phyloP scores from a whole-genome alignment of 2,888 invertebrate species.

The Thecophora atra region DNA sequence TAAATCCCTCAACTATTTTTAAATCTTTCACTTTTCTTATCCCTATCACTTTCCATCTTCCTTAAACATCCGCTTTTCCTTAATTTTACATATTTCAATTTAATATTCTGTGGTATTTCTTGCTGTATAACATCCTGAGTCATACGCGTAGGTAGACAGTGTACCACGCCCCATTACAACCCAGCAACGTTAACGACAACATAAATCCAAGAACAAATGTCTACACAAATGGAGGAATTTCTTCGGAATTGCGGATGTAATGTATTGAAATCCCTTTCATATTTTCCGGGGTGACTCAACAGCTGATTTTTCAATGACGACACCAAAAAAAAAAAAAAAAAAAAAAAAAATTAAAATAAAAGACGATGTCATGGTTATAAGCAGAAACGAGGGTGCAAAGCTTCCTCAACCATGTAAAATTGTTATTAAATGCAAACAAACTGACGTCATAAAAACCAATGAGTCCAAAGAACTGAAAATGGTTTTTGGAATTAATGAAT shows the following conservation, averaged over 20 bases:
- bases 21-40: background rate
- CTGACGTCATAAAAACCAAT: background rate
- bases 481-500: no score
- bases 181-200: background rate
- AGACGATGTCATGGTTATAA: conserved; percentile 2
- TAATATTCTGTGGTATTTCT: conserved; percentile 22
- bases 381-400: background rate
- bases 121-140: background rate
- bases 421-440: conserved; percentile 28
- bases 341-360: no score
- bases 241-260: background rate
- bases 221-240: conserved; percentile 20
- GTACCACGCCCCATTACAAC: background rate
- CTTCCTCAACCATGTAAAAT: conserved; percentile 8
- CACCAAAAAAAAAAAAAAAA: background rate
- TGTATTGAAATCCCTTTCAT: conserved; percentile 7
- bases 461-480: no score
- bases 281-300: conserved; percentile 9
- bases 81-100: conserved; percentile 17
- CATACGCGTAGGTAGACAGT: background rate
- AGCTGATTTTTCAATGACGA: background rate
- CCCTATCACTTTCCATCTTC: background rate
- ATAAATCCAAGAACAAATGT: background rate
- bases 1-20: background rate
- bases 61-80: background rate